Evolutionary conservation across 2,797 vertebrate species (phyloP), one percentile per base, ranked within the genome.

Genomic region (Discoglossus pictus): DNA sequence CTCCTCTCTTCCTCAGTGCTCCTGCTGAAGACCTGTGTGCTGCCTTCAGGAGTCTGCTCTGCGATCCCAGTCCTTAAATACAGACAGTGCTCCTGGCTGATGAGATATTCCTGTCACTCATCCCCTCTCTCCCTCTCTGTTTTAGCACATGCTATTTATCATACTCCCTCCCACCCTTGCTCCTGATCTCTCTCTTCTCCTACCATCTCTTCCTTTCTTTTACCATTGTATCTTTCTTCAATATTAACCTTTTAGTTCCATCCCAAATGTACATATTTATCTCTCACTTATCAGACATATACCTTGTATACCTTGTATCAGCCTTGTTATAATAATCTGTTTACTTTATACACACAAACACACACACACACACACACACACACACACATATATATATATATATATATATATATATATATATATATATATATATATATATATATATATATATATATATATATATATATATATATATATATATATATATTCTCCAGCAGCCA

Each of bases 71-170:
- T 61, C 61, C 65, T 71, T 71, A 71, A 64, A 71, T 64, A 71
- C 61, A 71, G 46, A 52, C 61, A 42, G 24, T n/a, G 39, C 35
- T 65, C 53, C 68, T 64, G 24, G 31, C 43, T 55, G 36, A 64
- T 59, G 60, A 55, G 68, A 63, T 71, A 44, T 17, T 71, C 61
- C 61, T 71, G 68, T 71, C 68, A 71, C 68, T 71, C 68, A 71
- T n/a, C 44, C 53, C 65, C 10, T 42, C 36, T 46, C 39, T 52
- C 18, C 18, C 44, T 25, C 38, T 36, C 24, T 60, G 36, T 54
- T 42, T n/a, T 36, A 58, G 62, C 43, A 21, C 64, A 66, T 61
- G 43, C 68, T 34, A 21, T 59, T 71, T 21, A 8, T 59, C 39
- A 42, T 48, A 25, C 54, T 23, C 38, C 36, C 43, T 65, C 39